Evolutionary conservation across 2,113 vertebrate species (phyloP).

Genomic region (Hylia prasina): DNA sequence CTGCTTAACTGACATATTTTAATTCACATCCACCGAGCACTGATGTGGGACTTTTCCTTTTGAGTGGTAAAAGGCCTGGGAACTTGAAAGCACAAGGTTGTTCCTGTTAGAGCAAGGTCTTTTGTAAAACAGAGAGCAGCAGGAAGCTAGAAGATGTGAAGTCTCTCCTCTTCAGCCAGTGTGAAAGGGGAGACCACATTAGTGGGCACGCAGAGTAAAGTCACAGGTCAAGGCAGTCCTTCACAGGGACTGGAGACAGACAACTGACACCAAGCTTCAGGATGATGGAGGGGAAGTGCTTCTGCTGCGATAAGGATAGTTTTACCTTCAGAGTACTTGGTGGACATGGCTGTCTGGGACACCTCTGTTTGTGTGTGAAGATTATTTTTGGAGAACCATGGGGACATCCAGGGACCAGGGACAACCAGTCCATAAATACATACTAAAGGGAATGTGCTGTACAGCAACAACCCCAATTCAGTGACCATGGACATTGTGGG

Average conservation of each 20-base stretch:
- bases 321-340: not conserved
- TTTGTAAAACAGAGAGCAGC: not conserved
- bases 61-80: not conserved
- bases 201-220: not conserved
- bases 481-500: rapidly evolving
- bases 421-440: not conserved
- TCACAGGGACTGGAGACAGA: not conserved
- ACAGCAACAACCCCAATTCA: not conserved
- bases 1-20: not conserved
- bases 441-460: not conserved
- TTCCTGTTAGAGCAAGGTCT: not conserved
- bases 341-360: not conserved
- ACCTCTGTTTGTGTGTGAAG: not conserved
- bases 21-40: not conserved
- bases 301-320: not conserved
- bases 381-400: not conserved
- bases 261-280: not conserved
- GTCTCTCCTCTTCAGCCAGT: not conserved
- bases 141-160: not conserved
- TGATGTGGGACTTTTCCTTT: not conserved
- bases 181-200: rapidly evolving
- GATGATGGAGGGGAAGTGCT: not conserved
- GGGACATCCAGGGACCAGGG: not conserved
- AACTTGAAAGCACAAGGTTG: not conserved
- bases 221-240: not conserved